A percentile compares a stretch with the other conserved stretches of the same genome.
Conservation (phyloP, 1,140 invertebrate species). For the Linepithema humile region DNA sequence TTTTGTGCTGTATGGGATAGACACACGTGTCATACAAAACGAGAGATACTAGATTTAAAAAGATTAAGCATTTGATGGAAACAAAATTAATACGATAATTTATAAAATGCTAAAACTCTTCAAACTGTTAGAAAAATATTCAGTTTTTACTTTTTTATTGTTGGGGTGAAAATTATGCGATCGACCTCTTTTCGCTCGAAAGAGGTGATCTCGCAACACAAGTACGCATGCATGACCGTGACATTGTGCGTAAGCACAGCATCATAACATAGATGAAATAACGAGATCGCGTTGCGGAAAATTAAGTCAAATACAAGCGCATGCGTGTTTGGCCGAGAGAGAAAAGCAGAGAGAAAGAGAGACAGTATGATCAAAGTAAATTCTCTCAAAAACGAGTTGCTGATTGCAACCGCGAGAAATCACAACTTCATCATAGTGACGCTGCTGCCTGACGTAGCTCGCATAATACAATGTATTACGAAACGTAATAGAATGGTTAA, state of each 20-base stretch:
- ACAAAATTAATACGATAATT: too few species aligned
- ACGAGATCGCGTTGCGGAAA: constrained; percentile 26
- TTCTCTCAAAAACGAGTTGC: constrained; percentile 38
- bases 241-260: constrained; percentile 33
- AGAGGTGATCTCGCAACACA: neutral
- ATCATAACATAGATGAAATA: constrained; percentile 12
- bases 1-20: too few species aligned
- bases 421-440: neutral
- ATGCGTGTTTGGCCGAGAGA: neutral
- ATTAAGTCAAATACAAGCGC: constrained; percentile 37
- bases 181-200: neutral
- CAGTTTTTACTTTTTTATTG: too few species aligned
- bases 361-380: neutral
- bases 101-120: too few species aligned
- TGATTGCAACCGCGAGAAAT: constrained; percentile 1
- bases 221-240: constrained; percentile 33
- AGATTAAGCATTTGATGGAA: too few species aligned
- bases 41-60: too few species aligned
- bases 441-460: neutral
- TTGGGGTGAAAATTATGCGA: neutral
- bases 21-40: too few species aligned
- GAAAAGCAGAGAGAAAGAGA: neutral
- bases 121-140: too few species aligned
- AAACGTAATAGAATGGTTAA: constrained; percentile 42
- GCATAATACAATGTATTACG: constrained; percentile 41